phyloP scores from a whole-genome alignment of 2,888 invertebrate genomes.

The Tipula helvola region DNA sequence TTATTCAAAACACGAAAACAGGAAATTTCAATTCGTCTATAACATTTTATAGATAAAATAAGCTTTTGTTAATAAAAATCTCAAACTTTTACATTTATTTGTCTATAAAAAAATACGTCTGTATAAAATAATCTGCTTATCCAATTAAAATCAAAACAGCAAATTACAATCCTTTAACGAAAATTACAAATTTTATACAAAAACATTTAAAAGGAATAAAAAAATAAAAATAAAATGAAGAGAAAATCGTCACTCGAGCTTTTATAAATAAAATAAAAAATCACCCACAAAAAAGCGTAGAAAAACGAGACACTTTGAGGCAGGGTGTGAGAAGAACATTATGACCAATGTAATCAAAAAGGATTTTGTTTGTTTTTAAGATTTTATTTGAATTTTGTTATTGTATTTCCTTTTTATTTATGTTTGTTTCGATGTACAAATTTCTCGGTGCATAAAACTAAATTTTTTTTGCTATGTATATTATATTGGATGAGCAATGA shows the following conservation, averaged over 20 bases:
- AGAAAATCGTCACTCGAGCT: background rate
- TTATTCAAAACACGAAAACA: background rate
- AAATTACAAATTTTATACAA: background rate
- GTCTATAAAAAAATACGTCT: background rate
- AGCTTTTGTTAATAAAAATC: background rate
- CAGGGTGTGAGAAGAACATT: too few relatives aligned
- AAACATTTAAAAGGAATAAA: background rate
- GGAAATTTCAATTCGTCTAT: background rate
- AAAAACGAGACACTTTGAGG: too few relatives aligned
- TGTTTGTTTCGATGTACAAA: too few relatives aligned
- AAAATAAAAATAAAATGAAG: background rate
- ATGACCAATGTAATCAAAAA: too few relatives aligned
- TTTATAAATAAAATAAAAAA: too few relatives aligned
- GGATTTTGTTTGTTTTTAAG: too few relatives aligned
- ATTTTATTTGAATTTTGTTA: too few relatives aligned
- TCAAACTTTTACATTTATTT: background rate
- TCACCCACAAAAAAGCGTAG: too few relatives aligned
- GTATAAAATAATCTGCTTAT: background rate
- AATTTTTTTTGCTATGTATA: too few relatives aligned
- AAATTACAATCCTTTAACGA: background rate
- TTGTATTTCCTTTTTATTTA: too few relatives aligned
- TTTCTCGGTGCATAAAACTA: too few relatives aligned
- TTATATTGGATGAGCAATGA: too few relatives aligned
- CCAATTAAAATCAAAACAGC: background rate
- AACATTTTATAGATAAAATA: background rate